These are phyloP conservation scores for Numenius arquata DNA, from an alignment of 2,113 vertebrate species.

Conservation along the genomic window DNA sequence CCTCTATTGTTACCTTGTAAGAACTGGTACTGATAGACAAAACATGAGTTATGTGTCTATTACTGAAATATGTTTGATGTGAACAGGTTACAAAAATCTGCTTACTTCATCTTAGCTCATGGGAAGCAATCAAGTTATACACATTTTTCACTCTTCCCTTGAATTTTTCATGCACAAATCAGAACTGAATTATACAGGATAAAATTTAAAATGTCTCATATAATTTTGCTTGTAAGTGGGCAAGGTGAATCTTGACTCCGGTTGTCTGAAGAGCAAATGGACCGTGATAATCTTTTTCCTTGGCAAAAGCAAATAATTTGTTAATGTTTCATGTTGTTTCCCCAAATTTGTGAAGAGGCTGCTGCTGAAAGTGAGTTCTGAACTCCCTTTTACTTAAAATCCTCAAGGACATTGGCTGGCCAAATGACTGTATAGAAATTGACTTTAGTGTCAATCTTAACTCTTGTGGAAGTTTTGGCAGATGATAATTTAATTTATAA, in stretches of 20 bases:
- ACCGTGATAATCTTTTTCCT: not conserved
- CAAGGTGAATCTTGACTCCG: not conserved
- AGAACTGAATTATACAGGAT: not conserved
- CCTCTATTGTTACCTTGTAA: not conserved
- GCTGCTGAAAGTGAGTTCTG: not conserved
- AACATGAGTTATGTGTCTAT: not conserved
- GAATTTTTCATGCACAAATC: not conserved
- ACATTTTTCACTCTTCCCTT: not conserved
- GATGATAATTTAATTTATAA: not conserved
- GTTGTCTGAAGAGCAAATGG: not conserved
- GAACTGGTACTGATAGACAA: not conserved
- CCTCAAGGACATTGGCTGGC: not conserved
- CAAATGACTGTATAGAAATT: not conserved
- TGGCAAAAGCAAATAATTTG: not conserved
- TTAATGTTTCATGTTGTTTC: not conserved
- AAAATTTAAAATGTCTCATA: not conserved
- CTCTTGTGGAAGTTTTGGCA: not conserved
- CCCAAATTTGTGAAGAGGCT: not conserved
- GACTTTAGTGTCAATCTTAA: not conserved
- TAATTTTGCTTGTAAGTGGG: not conserved
- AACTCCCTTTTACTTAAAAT: not conserved
- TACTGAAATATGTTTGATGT: not conserved
- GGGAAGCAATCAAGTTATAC: not conserved
- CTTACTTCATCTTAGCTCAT: not conserved
- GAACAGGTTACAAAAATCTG: not conserved